Evolutionary conservation across 2,797 vertebrate genomes (phyloP), one percentile per base, ranked within the genome.

Genomic region (Sebastiscus albofasciatus): DNA sequence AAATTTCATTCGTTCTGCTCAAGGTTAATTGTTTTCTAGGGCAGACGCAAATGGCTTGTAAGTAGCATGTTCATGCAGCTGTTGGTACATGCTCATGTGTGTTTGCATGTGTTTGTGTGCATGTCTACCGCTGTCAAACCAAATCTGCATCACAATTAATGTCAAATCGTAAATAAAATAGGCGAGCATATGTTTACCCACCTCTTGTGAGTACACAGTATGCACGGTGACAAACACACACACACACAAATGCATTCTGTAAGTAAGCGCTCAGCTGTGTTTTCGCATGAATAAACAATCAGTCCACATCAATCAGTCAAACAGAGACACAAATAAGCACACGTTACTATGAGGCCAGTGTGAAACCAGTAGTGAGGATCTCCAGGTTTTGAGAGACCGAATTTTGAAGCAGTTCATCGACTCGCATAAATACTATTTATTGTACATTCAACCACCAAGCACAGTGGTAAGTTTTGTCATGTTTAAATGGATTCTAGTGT

Each of bases 21-120:
- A 91, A 92, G 90, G 90, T 91, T 93, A 92, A 93, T 91, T 82
- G 80, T 81, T 85, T 91, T 90, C 80, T 69, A 49, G 72, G 82
- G 75, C 79, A 77, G 46, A 89, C 55, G 29, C 85, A 87, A 82
- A 89, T 79, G 72, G 76, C 76, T 86, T 83, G 77, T 73, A 65
- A 85, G 81, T 77, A 74, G 74, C 71, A 79, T 87, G 88, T 87
- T 74, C 75, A 66, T 80, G 69, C 83, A 88, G 90, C 88, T 87
- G 91, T 83, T 83, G 77, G 56, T 59, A 56, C 73, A 65, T 74
- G 81, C 79, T 54, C 72, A 4, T 33, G 58, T 36, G 24, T 42
- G 34, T 83, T 2, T 4, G 61, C 26, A 20, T 7, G 27, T 58
- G 34, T 66, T 9, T 56, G 26, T 71, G 75, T 54, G 18, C 3